Conservation (phyloP, 2,888 invertebrate genomes). For the Eupithecia centaureata region DNA sequence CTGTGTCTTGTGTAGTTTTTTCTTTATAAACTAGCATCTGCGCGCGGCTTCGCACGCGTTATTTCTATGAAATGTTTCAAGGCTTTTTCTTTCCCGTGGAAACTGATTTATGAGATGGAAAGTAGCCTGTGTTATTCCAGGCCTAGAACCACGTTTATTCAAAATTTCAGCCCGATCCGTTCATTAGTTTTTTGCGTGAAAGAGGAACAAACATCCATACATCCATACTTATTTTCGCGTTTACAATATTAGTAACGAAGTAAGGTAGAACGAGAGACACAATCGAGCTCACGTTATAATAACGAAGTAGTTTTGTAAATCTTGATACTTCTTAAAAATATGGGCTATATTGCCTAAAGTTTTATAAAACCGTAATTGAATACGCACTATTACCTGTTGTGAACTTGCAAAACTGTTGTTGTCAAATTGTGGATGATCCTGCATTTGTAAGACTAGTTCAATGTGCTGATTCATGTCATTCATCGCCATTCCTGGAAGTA, state of each 20-base stretch:
- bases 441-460: conserved; percentile 82
- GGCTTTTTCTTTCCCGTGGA: no score
- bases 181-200: no score
- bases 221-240: no score
- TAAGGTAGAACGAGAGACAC: not conserved
- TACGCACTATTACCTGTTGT: conserved; percentile 68
- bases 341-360: not conserved
- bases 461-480: conserved; percentile 84
- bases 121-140: no score
- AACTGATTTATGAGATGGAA: no score
- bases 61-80: no score
- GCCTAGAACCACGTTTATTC: no score
- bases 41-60: no score
- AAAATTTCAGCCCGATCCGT: no score
- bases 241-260: no score
- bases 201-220: no score
- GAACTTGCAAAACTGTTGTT: conserved; percentile 80
- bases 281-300: not conserved
- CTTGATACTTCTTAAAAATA: not conserved
- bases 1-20: not conserved
- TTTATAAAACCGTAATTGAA: conserved; percentile 18
- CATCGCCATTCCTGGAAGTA: conserved; percentile 74
- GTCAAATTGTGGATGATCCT: conserved; percentile 81
- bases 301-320: not conserved
- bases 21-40: no score